phyloP scores from a whole-genome alignment of 2,113 vertebrate genomes.

The Toxostoma redivivum region DNA sequence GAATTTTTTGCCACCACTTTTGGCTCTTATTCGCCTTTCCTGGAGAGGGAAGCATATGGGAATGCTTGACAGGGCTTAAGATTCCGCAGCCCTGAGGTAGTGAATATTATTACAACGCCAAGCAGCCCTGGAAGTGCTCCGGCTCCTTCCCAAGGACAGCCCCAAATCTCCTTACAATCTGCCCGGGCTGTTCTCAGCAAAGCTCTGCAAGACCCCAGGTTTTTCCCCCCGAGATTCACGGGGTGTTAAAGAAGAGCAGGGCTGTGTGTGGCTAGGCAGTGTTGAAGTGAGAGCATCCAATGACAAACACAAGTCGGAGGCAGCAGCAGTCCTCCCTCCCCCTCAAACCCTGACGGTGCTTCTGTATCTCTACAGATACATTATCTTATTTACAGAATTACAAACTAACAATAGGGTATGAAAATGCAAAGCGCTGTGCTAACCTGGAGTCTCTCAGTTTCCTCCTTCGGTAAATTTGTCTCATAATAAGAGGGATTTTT shows the following conservation, averaged over 20 bases:
- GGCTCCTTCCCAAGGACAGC: constrained; percentile 11
- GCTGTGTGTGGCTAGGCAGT: background rate
- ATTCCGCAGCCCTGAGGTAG: constrained; percentile 29
- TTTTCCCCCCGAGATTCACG: background rate
- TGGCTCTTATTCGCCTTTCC: constrained; percentile 21
- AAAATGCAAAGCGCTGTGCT: constrained; percentile 29
- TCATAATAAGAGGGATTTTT: constrained; percentile 36
- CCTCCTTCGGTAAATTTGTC: constrained; percentile 39
- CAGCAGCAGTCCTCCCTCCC: background rate
- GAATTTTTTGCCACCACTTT: constrained; percentile 15
- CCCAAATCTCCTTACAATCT: constrained; percentile 34
- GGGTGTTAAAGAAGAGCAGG: background rate
- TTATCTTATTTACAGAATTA: constrained; percentile 45
- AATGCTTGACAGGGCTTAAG: constrained; percentile 43
- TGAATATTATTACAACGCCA: constrained; percentile 26
- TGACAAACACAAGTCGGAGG: background rate
- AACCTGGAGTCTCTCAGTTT: constrained; percentile 35
- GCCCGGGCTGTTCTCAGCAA: background rate
- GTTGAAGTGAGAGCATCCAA: background rate
- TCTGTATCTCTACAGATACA: background rate
- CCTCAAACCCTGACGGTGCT: background rate
- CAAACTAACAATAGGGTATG: background rate
- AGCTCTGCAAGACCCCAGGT: constrained; percentile 42
- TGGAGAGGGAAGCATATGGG: constrained; percentile 31
- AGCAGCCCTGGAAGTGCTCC: constrained; percentile 14